These are phyloP conservation scores for Neomorphus geoffroyi DNA, from an alignment of 2,797 vertebrate genomes.

Conservation along the genomic window DNA sequence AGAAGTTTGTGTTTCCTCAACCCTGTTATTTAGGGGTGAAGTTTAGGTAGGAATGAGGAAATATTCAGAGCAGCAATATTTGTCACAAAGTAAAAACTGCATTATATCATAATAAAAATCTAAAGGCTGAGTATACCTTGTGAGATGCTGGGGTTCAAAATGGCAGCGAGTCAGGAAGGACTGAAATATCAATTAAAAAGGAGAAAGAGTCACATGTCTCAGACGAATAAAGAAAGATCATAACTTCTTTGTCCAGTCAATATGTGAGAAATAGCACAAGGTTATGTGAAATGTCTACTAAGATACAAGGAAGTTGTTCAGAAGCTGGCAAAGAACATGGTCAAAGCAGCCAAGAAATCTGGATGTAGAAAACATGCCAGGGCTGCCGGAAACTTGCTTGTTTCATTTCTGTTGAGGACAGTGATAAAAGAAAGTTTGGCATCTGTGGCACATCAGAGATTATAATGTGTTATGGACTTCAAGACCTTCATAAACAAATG, in stretches of 20 bases:
- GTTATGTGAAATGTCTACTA: neutral
- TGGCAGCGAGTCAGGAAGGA: neutral
- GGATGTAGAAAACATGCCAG: neutral
- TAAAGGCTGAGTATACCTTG: neutral
- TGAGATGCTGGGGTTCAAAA: neutral
- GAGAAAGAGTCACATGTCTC: neutral
- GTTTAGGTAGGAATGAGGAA: neutral
- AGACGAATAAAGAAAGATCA: neutral
- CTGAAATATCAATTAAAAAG: neutral
- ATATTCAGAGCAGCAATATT: neutral
- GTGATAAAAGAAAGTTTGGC: neutral
- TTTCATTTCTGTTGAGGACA: neutral
- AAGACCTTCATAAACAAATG: neutral
- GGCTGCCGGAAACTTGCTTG: neutral
- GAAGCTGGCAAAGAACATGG: neutral
- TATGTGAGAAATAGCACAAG: neutral
- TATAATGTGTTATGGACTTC: neutral
- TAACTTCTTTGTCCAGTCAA: neutral
- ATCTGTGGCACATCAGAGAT: neutral
- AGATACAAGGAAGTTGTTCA: neutral
- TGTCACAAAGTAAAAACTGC: neutral
- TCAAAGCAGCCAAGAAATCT: neutral
- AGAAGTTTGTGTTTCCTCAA: neutral
- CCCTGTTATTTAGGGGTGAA: neutral
- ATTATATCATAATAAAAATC: neutral